Evolutionary conservation across 2,888 invertebrate genomes (phyloP).

Genomic region (Nemotelus pantherinus): DNA sequence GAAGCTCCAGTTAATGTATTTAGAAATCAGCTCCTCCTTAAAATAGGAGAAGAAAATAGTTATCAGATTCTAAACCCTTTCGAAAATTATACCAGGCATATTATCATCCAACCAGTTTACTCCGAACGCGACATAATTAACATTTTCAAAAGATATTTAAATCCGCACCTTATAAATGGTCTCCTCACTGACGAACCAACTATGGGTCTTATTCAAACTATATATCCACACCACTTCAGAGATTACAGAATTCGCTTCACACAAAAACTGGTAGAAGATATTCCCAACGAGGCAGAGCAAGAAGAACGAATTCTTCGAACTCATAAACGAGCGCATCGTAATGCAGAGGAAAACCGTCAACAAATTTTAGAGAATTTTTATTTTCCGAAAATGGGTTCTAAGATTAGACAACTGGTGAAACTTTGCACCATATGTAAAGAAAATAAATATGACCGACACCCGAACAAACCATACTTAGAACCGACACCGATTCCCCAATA

Average conservation of each 20-base stretch:
- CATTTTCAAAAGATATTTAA: constrained; percentile 5
- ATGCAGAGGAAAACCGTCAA: background rate
- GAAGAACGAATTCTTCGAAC: too few relatives aligned
- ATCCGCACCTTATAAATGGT: background rate
- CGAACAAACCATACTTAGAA: too few relatives aligned
- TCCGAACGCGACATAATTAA: background rate
- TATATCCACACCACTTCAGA: too few relatives aligned
- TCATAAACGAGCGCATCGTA: too few relatives aligned
- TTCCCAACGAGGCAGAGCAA: too few relatives aligned
- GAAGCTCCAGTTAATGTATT: constrained; percentile 27
- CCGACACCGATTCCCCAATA: too few relatives aligned
- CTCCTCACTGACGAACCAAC: constrained; percentile 17
- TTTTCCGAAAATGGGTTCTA: background rate
- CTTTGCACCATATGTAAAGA: too few relatives aligned
- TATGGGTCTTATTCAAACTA: background rate
- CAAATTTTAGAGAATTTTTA: background rate
- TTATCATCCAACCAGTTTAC: background rate
- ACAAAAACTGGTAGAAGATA: too few relatives aligned
- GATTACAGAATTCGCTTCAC: too few relatives aligned
- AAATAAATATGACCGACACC: background rate
- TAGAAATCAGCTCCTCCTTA: background rate
- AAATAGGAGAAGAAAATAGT: background rate
- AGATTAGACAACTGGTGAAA: too few relatives aligned
- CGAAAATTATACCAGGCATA: too few relatives aligned
- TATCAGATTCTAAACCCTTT: too few relatives aligned